Conservation (phyloP, 2,888 invertebrate genomes). For the Dexiosoma caninum region DNA sequence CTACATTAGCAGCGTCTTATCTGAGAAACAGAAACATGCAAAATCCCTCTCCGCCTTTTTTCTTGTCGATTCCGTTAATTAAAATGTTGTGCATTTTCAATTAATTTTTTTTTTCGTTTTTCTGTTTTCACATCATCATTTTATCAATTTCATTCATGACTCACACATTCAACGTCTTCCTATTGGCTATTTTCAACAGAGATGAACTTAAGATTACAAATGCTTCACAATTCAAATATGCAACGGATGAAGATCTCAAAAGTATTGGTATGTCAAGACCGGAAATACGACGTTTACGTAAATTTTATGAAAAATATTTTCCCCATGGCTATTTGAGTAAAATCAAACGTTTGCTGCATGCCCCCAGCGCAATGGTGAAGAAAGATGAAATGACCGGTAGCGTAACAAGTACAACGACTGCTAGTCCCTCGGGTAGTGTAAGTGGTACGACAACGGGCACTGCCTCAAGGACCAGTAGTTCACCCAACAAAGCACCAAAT, state of each 20-base stretch:
- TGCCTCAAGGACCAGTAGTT: constrained; percentile 75
- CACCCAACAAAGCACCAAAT: constrained; percentile 76
- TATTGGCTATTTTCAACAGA: constrained; percentile 77
- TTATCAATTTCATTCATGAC: constrained; percentile 4
- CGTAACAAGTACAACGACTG: constrained; percentile 44
- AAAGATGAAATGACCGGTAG: constrained; percentile 69
- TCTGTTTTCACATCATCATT: constrained; percentile 7
- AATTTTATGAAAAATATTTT: constrained; percentile 95
- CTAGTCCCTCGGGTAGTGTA: constrained; percentile 51
- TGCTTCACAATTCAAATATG: constrained; percentile 94
- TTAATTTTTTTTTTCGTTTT: background rate
- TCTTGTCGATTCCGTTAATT: constrained; percentile 17
- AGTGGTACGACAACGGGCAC: constrained; percentile 48
- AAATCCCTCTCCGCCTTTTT: background rate
- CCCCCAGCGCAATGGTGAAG: constrained; percentile 75
- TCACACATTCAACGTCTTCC: background rate
- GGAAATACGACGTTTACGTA: constrained; percentile 95
- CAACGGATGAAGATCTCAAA: constrained; percentile 92
- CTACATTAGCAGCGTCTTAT: constrained; percentile 19
- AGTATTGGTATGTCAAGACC: constrained; percentile 96
- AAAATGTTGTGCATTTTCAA: constrained; percentile 28
- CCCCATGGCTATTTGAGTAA: constrained; percentile 95
- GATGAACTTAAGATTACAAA: constrained; percentile 93
- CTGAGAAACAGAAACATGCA: constrained; percentile 22
- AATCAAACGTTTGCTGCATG: constrained; percentile 88